Evolutionary conservation across 2,888 invertebrate genomes (phyloP).

Genomic region (Drosophila differens): DNA sequence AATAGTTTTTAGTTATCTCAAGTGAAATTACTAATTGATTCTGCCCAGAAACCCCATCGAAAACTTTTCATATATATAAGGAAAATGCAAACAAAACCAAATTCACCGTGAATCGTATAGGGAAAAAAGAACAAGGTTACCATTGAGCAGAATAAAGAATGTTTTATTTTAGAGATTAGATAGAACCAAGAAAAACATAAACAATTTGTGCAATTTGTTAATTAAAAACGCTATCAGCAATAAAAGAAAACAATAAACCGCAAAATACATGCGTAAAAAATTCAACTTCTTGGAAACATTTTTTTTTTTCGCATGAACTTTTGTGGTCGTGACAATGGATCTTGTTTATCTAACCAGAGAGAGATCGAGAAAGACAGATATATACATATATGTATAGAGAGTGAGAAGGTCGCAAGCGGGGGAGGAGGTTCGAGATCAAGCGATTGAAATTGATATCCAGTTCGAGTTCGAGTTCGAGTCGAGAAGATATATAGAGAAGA

Average conservation of each 20-base stretch:
- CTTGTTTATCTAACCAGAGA: constrained; percentile 38
- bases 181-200: constrained; percentile 9
- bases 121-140: neutral
- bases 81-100: constrained; percentile 1
- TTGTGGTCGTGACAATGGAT: constrained; percentile 74
- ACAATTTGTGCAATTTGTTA: constrained; percentile 32
- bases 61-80: neutral
- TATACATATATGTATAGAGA: too few relatives aligned
- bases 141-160: constrained; percentile 14
- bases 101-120: neutral
- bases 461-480: constrained; percentile 9
- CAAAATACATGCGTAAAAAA: constrained; percentile 25
- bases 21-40: constrained; percentile 11
- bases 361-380: neutral
- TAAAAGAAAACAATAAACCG: constrained; percentile 17
- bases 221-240: constrained; percentile 38
- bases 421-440: constrained; percentile 16
- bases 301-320: constrained; percentile 57
- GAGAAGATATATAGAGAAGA: neutral
- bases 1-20: neutral
- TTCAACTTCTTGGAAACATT: constrained; percentile 25
- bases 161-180: constrained; percentile 38
- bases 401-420: constrained; percentile 16
- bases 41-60: neutral
- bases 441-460: constrained; percentile 44